phyloP scores from a whole-genome alignment of 2,797 vertebrate genomes.

The Petrocephalus schoutedeni region DNA sequence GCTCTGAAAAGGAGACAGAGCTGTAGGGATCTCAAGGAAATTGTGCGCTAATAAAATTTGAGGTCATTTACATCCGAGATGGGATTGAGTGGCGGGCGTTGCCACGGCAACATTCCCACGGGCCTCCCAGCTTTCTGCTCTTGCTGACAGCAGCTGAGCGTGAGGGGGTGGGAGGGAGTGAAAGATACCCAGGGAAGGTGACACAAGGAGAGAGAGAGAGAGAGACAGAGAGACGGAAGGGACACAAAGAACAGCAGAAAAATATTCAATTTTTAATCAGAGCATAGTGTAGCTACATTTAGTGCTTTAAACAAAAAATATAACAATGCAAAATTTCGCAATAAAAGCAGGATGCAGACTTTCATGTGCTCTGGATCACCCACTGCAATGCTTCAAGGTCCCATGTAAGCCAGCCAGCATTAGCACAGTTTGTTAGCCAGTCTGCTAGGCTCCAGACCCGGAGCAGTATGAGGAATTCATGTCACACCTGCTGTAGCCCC shows the following conservation, averaged over 20 bases:
- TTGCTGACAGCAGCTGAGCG: conserved; percentile 48
- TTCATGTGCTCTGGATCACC: background rate
- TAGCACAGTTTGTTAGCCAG: background rate
- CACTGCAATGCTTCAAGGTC: background rate
- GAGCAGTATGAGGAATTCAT: conserved; percentile 28
- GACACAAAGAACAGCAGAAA: conserved; percentile 35
- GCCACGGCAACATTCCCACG: conserved; percentile 53
- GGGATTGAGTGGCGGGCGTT: conserved; percentile 56
- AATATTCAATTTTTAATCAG: conserved; percentile 48
- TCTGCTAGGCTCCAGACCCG: background rate
- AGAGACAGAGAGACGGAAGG: conserved; percentile 27
- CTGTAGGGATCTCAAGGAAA: conserved; percentile 47
- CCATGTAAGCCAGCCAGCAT: background rate
- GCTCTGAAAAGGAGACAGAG: conserved; percentile 36
- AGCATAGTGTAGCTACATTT: conserved; percentile 28
- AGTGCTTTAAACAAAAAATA: background rate
- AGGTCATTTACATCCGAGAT: conserved; percentile 57
- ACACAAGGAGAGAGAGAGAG: conserved; percentile 5
- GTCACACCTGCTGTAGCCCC: conserved; percentile 34
- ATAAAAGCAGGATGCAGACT: background rate
- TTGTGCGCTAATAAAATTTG: conserved; percentile 55
- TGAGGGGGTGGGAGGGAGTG: conserved; percentile 30
- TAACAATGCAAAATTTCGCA: conserved; percentile 6
- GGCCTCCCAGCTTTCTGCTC: conserved; percentile 45
- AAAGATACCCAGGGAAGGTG: conserved; percentile 17